Evolutionary conservation across 2,888 invertebrate genomes (phyloP).

Genomic region (Pseudanteris insignis): DNA sequence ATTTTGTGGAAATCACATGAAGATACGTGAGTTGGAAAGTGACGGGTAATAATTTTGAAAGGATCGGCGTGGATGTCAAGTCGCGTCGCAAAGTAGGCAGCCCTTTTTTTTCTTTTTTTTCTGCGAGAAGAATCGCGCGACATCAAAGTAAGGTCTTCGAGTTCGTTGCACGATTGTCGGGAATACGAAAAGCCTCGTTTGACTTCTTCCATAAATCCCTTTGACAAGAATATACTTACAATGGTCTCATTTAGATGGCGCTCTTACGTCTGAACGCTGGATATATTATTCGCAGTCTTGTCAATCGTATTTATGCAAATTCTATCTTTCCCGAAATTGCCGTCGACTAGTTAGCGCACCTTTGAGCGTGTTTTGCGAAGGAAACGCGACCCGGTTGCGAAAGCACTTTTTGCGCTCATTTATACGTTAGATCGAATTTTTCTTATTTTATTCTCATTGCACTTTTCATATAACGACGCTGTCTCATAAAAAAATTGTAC

Average conservation of each 20-base stretch:
- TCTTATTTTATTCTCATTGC: too few relatives aligned
- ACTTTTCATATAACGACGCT: too few relatives aligned
- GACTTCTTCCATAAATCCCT: conserved; percentile 45
- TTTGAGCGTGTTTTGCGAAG: conserved; percentile 35
- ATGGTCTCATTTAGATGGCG: conserved; percentile 43
- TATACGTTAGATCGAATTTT: conserved; percentile 29
- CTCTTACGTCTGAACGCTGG: conserved; percentile 41
- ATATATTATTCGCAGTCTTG: conserved; percentile 42
- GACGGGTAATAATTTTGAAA: conserved; percentile 40
- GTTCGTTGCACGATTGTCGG: conserved; percentile 39
- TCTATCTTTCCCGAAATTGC: conserved; percentile 30
- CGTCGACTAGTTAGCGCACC: conserved; percentile 37
- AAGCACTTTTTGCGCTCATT: conserved; percentile 22
- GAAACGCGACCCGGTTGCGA: conserved; percentile 25
- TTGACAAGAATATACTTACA: conserved; percentile 39
- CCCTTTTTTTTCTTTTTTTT: conserved; percentile 9
- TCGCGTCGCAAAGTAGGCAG: conserved; percentile 34
- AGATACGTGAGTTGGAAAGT: conserved; percentile 17
- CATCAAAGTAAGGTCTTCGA: conserved; percentile 38
- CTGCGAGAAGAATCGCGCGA: conserved; percentile 35
- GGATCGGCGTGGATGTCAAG: conserved; percentile 28
- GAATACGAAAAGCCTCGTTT: conserved; percentile 45
- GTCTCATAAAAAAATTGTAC: too few relatives aligned
- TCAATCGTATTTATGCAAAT: conserved; percentile 45
- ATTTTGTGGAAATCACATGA: neutral